phyloP scores from a whole-genome alignment of 2,113 vertebrate genomes.

The Empidonax traillii region DNA sequence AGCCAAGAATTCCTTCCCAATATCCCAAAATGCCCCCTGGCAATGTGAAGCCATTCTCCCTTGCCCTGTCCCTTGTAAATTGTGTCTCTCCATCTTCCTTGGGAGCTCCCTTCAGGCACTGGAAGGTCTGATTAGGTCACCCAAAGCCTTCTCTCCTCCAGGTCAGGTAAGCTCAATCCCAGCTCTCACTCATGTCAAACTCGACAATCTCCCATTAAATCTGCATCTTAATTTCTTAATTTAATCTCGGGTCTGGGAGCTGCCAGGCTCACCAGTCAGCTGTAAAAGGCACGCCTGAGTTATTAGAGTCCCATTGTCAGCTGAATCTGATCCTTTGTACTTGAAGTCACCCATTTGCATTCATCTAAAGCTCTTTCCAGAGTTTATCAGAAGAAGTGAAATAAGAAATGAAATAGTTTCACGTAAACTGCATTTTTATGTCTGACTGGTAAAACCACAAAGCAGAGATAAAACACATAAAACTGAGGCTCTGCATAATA shows the following conservation, averaged over 20 bases:
- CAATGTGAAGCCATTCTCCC: neutral
- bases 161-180: neutral
- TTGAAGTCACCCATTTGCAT: conserved; percentile 37
- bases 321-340: conserved; percentile 6
- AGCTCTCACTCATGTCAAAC: neutral
- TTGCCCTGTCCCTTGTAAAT: neutral
- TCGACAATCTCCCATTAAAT: neutral
- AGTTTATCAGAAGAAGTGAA: conserved; percentile 19
- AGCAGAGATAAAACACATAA: conserved; percentile 41
- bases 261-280: neutral
- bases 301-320: neutral
- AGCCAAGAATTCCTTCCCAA: fast-evolving
- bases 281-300: neutral
- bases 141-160: neutral
- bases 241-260: neutral
- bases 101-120: neutral
- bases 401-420: conserved; percentile 48
- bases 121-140: neutral
- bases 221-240: conserved; percentile 46
- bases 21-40: neutral
- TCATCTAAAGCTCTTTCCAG: conserved; percentile 21
- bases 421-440: conserved; percentile 8
- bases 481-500: conserved; percentile 25
- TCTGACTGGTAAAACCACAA: conserved; percentile 35
- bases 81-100: neutral